Evolutionary conservation across 2,797 vertebrate genomes (phyloP).

Genomic region (Amblyraja radiata): DNA sequence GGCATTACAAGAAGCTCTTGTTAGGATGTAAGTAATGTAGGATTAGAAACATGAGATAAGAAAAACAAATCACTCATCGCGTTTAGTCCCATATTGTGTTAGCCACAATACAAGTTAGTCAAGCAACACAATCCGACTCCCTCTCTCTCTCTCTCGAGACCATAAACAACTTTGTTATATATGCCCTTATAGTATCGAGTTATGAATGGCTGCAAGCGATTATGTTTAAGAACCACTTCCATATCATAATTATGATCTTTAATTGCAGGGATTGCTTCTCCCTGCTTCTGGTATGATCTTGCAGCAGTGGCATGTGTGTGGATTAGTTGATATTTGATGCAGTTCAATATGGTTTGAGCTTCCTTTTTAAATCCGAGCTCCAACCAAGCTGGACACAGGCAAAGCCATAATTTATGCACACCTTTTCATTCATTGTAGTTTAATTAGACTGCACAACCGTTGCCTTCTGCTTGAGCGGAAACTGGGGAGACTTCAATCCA

Average conservation of each 20-base stretch:
- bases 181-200: neutral
- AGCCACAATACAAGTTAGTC: neutral
- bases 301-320: slow-evolving; percentile 8
- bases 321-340: slow-evolving; percentile 31
- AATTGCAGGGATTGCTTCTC: neutral
- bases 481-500: slow-evolving; percentile 10
- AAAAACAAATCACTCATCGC: neutral
- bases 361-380: slow-evolving; percentile 19
- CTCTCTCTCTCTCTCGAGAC: neutral
- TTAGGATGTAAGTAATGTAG: neutral
- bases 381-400: slow-evolving; percentile 28
- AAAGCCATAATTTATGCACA: slow-evolving; percentile 24
- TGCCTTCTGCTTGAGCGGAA: neutral
- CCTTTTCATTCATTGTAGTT: slow-evolving; percentile 11
- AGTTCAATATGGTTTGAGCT: neutral
- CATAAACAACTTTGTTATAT: neutral
- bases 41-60: neutral
- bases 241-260: slow-evolving; percentile 12
- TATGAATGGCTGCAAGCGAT: neutral
- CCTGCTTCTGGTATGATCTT: neutral
- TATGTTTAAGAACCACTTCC: neutral
- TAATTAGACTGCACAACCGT: slow-evolving; percentile 29
- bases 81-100: neutral
- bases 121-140: neutral
- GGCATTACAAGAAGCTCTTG: neutral